Evolutionary conservation across 2,113 vertebrate species (phyloP), one percentile per base, ranked within the genome.

Genomic region (Numenius arquata): DNA sequence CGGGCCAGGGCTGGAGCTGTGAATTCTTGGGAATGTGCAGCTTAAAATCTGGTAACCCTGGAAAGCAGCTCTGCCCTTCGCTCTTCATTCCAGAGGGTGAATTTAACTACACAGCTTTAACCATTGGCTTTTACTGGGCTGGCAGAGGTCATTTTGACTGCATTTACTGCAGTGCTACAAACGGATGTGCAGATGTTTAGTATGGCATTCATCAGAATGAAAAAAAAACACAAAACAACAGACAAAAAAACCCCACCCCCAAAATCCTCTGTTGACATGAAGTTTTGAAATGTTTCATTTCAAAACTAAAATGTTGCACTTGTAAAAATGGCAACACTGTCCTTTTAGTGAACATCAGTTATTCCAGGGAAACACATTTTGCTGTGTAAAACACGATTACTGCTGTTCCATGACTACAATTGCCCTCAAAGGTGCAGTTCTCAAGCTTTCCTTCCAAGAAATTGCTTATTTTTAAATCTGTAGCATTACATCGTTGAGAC

Each of bases 391-490:
- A 94, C 34, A 61, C 23, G 16, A 68, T 87, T 92, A 85, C 83
- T 85, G 72, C 80, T 85, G 58, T 75, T 89, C 73, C 43, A 26
- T 72, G 40, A 87, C 83, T 85, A 68, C 66, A 87, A 34, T 20
- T 92, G 76, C 36, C 50, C 84, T 91, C 84, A 15, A 52, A 81
- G 59, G 89, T 59, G 36, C 48, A 85, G 75, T 94, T 86, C 65
- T 73, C 45, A 77, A 85, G 66, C 26, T 95, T 95, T 84, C 76
- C 45, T 91, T 91, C 82, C 83, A 96, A 91, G 59, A 96, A 97
- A 89, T 65, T 75, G 53, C 40, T 82, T 95, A 40, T 95, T 96
- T 96, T 96, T 70, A 88, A 96, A 95, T 91, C 66, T 29, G 74
- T 70, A 73, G 86, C 82, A 92, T 95, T 83, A 55, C 22, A 79